Evolutionary conservation across 2,113 vertebrate genomes (phyloP), one percentile per base, ranked within the genome.

Genomic region (Pavo muticus): DNA sequence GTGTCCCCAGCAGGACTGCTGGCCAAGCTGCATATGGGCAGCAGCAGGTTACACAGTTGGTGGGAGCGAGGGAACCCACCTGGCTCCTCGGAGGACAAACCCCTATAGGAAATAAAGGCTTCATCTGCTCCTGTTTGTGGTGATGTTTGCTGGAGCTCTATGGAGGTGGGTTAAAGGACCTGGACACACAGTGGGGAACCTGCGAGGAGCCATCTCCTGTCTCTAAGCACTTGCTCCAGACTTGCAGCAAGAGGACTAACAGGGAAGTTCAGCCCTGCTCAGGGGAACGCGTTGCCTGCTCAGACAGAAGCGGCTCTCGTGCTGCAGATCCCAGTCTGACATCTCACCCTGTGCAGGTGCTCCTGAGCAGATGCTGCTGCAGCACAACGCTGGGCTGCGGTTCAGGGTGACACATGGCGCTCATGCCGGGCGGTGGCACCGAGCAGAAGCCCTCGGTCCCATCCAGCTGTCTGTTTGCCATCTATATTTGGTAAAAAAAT

Each of bases 401-500:
- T 16, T 54, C 5, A 9, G 27, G 52, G 27, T 54, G 52, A 29
- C 52, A 54, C 52, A 5, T 29, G 3, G 9, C 19, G 89, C 75
- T 32, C 10, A 1, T 13, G 39, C 59, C 73, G 14, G 1, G 27
- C 4, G 45, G 82, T 76, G 88, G 69, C 80, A 81, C 52, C 3
- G 2, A 0, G 69, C 6, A 0, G 2, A 3, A 67, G 68, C 71
- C 88, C n/a, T 39, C 7, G 63, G 14, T 60, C 32, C 0, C 2
- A 27, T 8, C 92, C 84, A 8, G 37, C 87, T 67, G 47, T 3
- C 54, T 16, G 1, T 19, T 25, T 73, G 71, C 80, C 89, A 73
- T 48, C 95, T 95, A 95, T 84, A 94, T 96, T 92, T 90, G 90
- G 94, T 45, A 42, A 87, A 88, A 86, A 77, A 91, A 87, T 14